Base-by-base conservation (phyloP, 2,797 vertebrate genomes). In the Glossophaga mutica region DNA sequence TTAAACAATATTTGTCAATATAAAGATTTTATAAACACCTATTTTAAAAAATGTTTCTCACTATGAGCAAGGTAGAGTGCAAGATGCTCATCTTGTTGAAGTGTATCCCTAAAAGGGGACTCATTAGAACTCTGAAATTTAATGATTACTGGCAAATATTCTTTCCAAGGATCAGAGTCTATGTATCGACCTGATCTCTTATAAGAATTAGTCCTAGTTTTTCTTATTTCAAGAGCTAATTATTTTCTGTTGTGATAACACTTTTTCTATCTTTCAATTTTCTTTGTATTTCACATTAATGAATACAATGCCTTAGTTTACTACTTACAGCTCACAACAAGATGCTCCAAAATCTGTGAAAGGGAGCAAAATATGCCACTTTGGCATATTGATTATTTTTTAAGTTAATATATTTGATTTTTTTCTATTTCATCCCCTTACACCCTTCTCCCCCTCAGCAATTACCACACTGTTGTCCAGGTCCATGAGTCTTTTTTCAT, bases 1-100 rank as follows among this genome's bases (percentile, higher is more conserved):
- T 81, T 73, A 90, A 48, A 87, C 3, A 1, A 8, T 19, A 76
- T 92, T 39, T 85, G 48, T 82, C 6, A 59, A 24, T 55, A 46
- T 82, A 78, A 74, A 55, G 21, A 71, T 90, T 76, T 90, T 95
- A 39, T 73, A 93, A 90, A 57, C 65, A 78, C 6, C 1, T 83
- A 46, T 74, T 95, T 96, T 29, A 12, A 85, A 95, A 95, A 83
- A 21, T 92, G 81, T 70, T 74, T 42, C 65, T 90, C 26, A 52
- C 32, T 34, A 57, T 22, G 11, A 68, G 26, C 15, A 95, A 94
- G 44, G 24, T 6, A 46, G 52, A 62, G 5, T 48, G 9, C 10
- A 87, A 62, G 9, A 26, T 70, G 34, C 24, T 79, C 59, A 65
- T 94, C 15, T 57, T 82, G 5, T 77, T 90, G 6, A 48, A 48